phyloP scores from a whole-genome alignment of 2,888 invertebrate species.

The Esperia sulphurella region DNA sequence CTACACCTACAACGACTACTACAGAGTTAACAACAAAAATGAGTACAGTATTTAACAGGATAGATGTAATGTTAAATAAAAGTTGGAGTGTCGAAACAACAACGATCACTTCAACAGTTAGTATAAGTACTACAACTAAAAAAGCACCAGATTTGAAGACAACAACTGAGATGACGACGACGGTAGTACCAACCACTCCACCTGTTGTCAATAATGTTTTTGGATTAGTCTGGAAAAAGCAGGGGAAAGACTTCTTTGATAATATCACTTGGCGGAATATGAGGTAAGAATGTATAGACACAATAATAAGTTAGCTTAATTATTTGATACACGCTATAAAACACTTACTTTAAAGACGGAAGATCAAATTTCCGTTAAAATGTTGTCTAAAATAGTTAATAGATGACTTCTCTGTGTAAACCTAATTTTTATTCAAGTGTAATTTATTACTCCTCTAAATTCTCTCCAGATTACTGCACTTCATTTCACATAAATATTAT shows the following conservation, averaged over 20 bases:
- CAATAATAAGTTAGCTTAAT: too few relatives aligned
- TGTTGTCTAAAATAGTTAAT: too few relatives aligned
- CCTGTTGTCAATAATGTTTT: slow-evolving; percentile 63
- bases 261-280: slow-evolving; percentile 66
- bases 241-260: slow-evolving; percentile 63
- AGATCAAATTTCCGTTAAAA: too few relatives aligned
- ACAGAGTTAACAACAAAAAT: slow-evolving; percentile 62
- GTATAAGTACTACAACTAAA: slow-evolving; percentile 61
- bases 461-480: too few relatives aligned
- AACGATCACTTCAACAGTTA: slow-evolving; percentile 64
- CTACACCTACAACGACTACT: slow-evolving; percentile 54
- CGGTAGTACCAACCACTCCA: slow-evolving; percentile 41
- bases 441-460: too few relatives aligned
- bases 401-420: too few relatives aligned
- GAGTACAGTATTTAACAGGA: slow-evolving; percentile 69
- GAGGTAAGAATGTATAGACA: slow-evolving; percentile 44
- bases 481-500: slow-evolving; percentile 8
- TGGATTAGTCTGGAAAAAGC: slow-evolving; percentile 70
- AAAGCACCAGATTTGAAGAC: slow-evolving; percentile 41
- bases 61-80: slow-evolving; percentile 73
- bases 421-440: too few relatives aligned
- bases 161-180: slow-evolving; percentile 44
- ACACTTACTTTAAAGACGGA: too few relatives aligned
- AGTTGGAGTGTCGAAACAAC: slow-evolving; percentile 76
- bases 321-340: too few relatives aligned